Base-by-base conservation (phyloP, 1,140 invertebrate species). In the Diorhabda sublineata region DNA sequence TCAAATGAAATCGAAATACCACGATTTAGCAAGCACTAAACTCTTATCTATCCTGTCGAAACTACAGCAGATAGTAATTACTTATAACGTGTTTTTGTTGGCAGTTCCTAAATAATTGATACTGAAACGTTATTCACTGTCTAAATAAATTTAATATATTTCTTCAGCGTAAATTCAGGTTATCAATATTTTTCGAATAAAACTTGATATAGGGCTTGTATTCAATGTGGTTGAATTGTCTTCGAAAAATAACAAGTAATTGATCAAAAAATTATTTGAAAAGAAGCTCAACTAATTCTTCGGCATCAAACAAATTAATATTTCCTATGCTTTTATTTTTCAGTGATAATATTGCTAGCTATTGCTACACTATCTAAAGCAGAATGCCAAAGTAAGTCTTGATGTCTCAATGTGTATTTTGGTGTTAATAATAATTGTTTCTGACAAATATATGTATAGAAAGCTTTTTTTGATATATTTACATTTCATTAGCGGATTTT, bases 371-470 rank as follows among this genome's bases (percentile, higher is more conserved):
- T 79, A 74, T 76, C 74, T 75, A 77, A 80, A 75, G 78, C 78
- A 67, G 78, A 80, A 78, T 80, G 78, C 68, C 78, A 80, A 74
- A 80, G 78, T 80, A 80, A 80, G 78, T 80, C 76, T 72, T 67
- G 70, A 56, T 72, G 56, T 70, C 61, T 72, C 65, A 68, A 64
- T 66, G 42, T 73, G 61, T 64, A 61, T 64, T 26, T 68, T 67
- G 42, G 56, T 66, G 63, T 65, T 68, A 57, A 58, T 56, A 66
- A 59, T 66, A 58, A 66, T 62, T 73, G 61, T 68, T 76, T 70
- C 67, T 60, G 42, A 69, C 61, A 69, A 67, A 67, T 60, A 66
- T 9, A 47, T 26, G 26, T 52, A 57, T 67, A 61, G 63, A 44
- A 56, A 60, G 69, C 65, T 61, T 69, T 69, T 62, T 64, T 56